Percentiles rank a stretch among this genome's conserved stretches.
phyloP scores from a whole-genome alignment of 2,113 vertebrate genomes.

The Eolophus roseicapilla region DNA sequence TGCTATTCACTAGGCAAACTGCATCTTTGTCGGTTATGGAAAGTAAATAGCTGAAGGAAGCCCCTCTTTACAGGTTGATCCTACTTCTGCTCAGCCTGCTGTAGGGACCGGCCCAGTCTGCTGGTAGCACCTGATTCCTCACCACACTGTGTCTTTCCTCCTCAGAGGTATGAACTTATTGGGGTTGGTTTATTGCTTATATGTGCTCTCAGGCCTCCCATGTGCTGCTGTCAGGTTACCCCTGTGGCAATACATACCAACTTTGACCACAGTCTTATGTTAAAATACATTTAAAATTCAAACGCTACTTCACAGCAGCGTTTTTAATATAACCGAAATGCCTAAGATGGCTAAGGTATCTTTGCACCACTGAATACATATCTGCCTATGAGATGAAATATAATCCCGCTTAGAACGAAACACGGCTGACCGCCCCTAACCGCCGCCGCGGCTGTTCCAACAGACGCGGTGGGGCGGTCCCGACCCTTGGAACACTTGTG shows the following conservation, averaged over 20 bases:
- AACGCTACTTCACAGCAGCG: background rate
- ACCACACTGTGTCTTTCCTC: no score
- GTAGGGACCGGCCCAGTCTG: background rate
- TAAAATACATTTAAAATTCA: background rate
- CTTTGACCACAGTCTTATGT: no score
- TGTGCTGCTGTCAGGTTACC: no score
- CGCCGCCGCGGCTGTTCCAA: rapidly evolving
- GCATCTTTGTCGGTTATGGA: rapidly evolving
- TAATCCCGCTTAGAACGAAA: background rate
- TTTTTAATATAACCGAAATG: background rate
- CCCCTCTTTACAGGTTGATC: background rate
- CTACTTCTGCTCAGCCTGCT: background rate
- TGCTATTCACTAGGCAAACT: background rate
- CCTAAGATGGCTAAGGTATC: no score
- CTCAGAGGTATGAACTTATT: background rate
- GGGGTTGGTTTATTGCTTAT: background rate
- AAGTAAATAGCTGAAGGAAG: background rate
- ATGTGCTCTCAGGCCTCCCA: background rate
- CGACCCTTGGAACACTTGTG: rapidly evolving
- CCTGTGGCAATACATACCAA: no score
- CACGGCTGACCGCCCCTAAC: background rate
- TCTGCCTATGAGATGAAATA: background rate
- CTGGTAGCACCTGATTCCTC: background rate
- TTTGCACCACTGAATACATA: no score
- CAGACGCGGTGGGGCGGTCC: rapidly evolving